A percentile compares a stretch with the other conserved stretches of the same genome.
phyloP scores from a whole-genome alignment of 2,888 invertebrate genomes.

The Agriotes lineatus region DNA sequence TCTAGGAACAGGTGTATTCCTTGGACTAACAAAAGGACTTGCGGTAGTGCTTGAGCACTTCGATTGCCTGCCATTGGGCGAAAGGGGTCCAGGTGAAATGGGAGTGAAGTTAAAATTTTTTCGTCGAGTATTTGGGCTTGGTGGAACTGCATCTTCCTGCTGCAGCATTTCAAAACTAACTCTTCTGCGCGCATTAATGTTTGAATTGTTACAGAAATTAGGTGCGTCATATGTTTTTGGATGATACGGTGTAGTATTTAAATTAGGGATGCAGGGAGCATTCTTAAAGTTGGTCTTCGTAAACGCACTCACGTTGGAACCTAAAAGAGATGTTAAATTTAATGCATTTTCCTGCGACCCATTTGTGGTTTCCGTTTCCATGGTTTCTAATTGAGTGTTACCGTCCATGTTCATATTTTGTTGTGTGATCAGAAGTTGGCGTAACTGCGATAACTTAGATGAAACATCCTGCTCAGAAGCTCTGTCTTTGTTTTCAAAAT shows the following conservation, averaged over 20 bases:
- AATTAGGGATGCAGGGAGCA: slow-evolving; percentile 1
- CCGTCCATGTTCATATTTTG: slow-evolving; percentile 69
- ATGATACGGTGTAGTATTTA: slow-evolving; percentile 4
- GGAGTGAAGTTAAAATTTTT: slow-evolving; percentile 89
- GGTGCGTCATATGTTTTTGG: neutral
- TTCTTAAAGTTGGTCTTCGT: slow-evolving; percentile 36
- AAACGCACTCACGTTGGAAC: slow-evolving; percentile 42
- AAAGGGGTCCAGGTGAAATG: slow-evolving; percentile 84
- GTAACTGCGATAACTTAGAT: slow-evolving; percentile 78
- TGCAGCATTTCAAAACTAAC: slow-evolving; percentile 71
- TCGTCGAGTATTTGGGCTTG: slow-evolving; percentile 81
- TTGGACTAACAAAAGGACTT: slow-evolving; percentile 87
- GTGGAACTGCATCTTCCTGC: slow-evolving; percentile 70
- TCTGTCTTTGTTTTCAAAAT: slow-evolving; percentile 75
- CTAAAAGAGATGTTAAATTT: slow-evolving; percentile 31
- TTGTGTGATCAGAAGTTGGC: slow-evolving; percentile 70
- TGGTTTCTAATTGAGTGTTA: neutral
- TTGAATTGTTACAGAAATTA: slow-evolving; percentile 20
- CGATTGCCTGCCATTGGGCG: slow-evolving; percentile 70
- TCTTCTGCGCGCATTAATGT: slow-evolving; percentile 63
- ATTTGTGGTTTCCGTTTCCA: slow-evolving; percentile 41
- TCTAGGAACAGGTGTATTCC: slow-evolving; percentile 80
- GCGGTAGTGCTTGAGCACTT: slow-evolving; percentile 77
- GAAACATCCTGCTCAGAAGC: slow-evolving; percentile 59
- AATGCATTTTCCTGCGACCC: slow-evolving; percentile 21